Base-by-base conservation (phyloP, 1,140 invertebrate species). In the Gryon sp. region DNA sequence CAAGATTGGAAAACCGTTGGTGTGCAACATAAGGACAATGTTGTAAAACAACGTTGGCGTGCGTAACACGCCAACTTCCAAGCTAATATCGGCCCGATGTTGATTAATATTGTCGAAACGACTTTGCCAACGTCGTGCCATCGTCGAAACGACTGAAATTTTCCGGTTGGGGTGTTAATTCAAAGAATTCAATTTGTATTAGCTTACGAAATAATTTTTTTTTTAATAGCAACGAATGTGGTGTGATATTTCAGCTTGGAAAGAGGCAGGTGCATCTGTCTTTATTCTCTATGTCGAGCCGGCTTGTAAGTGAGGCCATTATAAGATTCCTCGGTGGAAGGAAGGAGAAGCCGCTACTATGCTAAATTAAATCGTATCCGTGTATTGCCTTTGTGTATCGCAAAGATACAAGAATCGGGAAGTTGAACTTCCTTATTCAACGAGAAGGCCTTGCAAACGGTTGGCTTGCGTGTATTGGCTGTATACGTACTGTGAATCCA, bases 201-300 rank as follows among this genome's bases (percentile, higher is more conserved):
- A n/a, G n/a, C n/a, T n/a, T n/a, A n/a, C n/a, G n/a, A n/a, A n/a
- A n/a, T n/a, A n/a, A n/a, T n/a, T n/a, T n/a, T n/a, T n/a, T n/a
- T n/a, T n/a, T n/a, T n/a, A n/a, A n/a, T n/a, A 72, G 52, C 60
- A 48, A 62, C 53, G 60, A 77, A 68, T 50, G 62, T 22, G 53
- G 66, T 68, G 48, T 57, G 66, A 79, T 73, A 79, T 76, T 68
- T 72, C 48, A 76, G 66, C 55, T 41, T 20, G 45, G 52, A 80
- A 78, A 79, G 70, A 78, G 60, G 76, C 79, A 78, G 76, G 76
- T 76, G 79, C 76, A 78, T 78, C 72, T 78, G 69, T 80, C 72
- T 80, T 78, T 78, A 76, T 78, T 78, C 72, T 53, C 30, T 68
- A 40, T 18, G 68, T 62, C 14, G 41, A 80, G 79, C 79, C 79